Evolutionary conservation across 1,140 invertebrate species (phyloP), one percentile per base, ranked within the genome.

Genomic region (Ruditapes philippinarum): DNA sequence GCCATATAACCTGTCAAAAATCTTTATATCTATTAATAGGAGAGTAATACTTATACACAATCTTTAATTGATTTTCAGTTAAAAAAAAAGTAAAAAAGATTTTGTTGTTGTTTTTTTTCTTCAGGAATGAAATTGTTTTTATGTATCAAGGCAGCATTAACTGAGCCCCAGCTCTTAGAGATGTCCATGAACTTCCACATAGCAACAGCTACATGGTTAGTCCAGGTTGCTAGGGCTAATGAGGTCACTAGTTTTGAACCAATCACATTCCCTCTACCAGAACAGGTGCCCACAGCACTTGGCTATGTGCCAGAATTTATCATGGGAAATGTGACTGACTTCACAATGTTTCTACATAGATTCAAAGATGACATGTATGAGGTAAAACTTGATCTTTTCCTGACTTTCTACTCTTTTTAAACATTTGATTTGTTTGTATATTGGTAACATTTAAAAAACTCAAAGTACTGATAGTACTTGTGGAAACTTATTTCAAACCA

Each of bases 281-380:
- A 97, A 9, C 93, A 89, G 9, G 90, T 92, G 11, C 93, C 94
- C 14, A 36, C 78, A n/a, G 81, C 88, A 25, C 95, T 96, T 93
- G 97, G 97, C 94, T 98, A 97, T 94, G 97, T 99, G 94, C 98
- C 98, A 62, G 98, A 99, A 96, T 98, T 98, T 93, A 95, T 99
- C n/a, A 96, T 98, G 38, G 98, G 98, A 95, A 99, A 99, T 95
- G 97, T 98, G 76, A 97, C 98, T 17, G 97, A 97, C 49, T 98
- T 97, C 95, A 96, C 99, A 88, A 97, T 97, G 86, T 97, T 98
- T 94, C 89, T 98, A 93, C 94, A 97, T 57, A 97, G 97, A 36
- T 96, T 97, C 95, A 97, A 96, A 89, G 93, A 94, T 88, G 91
- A 93, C 42, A 91, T 94, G 80, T 95, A 93, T 91, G 92, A 95